These are phyloP conservation scores for Sander lucioperca DNA, from an alignment of 2,113 vertebrate species.

Conservation along the genomic window DNA sequence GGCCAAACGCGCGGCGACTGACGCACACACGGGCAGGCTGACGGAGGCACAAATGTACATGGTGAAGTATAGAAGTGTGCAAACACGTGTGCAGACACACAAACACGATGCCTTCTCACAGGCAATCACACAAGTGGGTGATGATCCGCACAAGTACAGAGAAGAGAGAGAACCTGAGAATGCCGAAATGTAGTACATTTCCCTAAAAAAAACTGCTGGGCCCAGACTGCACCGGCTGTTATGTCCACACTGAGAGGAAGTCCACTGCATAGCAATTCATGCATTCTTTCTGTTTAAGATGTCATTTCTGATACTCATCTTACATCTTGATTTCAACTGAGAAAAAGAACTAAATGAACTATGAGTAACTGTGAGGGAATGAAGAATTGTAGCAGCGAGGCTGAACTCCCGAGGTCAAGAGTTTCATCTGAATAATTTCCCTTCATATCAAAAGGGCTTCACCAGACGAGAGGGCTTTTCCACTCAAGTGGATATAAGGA, in stretches of 20 bases:
- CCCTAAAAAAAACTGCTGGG: conserved; percentile 48
- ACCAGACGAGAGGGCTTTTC: background rate
- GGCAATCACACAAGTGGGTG: conserved; percentile 69
- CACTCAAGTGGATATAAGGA: conserved; percentile 5
- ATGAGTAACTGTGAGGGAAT: background rate
- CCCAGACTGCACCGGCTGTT: conserved; percentile 43
- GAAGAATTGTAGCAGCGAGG: background rate
- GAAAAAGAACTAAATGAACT: background rate
- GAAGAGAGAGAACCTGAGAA: conserved; percentile 60
- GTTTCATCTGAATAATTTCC: conserved; percentile 30
- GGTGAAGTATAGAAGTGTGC: conserved; percentile 44
- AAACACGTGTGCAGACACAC: conserved; percentile 35
- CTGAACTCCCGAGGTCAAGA: conserved; percentile 43
- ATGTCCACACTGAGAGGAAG: conserved; percentile 42
- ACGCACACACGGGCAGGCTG: conserved; percentile 1
- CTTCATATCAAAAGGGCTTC: background rate
- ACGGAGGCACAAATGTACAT: conserved; percentile 49
- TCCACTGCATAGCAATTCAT: conserved; percentile 48
- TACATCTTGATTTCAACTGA: background rate
- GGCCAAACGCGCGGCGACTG: background rate
- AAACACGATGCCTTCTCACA: conserved; percentile 51
- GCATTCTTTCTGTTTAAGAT: conserved; percentile 25
- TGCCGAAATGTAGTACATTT: conserved; percentile 56
- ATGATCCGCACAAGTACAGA: conserved; percentile 65
- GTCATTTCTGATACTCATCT: conserved; percentile 9